A percentile compares a stretch with the other conserved stretches of the same genome.
These are phyloP conservation scores for Apteryx owenii DNA, from an alignment of 2,113 vertebrate species.

Conservation along the genomic window DNA sequence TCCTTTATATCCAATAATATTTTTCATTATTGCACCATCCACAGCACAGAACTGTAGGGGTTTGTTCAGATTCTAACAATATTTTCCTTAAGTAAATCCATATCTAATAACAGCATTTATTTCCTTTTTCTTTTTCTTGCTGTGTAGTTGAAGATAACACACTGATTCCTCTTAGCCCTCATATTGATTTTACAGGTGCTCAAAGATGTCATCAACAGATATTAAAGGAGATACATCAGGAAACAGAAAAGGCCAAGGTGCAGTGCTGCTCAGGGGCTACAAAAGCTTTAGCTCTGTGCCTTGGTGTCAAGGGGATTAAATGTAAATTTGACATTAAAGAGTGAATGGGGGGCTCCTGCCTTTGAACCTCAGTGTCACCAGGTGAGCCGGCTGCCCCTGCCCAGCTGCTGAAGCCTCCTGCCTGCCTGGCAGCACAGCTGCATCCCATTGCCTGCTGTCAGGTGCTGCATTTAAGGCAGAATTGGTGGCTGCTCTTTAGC, in stretches of 20 bases:
- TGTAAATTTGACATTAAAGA: background rate
- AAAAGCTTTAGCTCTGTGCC: background rate
- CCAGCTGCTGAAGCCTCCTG: background rate
- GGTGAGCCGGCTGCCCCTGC: background rate
- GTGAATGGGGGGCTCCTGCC: background rate
- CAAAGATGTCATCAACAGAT: slow-evolving; percentile 39
- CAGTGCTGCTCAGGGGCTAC: background rate
- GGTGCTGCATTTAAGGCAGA: background rate
- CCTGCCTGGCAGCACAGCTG: background rate
- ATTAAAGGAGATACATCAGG: slow-evolving; percentile 60
- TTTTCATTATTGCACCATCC: slow-evolving; percentile 37
- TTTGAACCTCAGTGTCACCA: background rate
- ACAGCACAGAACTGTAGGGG: slow-evolving; percentile 36
- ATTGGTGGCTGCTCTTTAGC: background rate
- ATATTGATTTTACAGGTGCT: slow-evolving; percentile 52
- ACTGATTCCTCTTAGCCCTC: slow-evolving; percentile 43
- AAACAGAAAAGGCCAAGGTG: slow-evolving; percentile 19
- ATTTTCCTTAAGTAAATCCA: slow-evolving; percentile 63
- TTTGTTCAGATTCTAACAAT: slow-evolving; percentile 47
- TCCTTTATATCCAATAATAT: slow-evolving; percentile 49
- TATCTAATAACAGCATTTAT: slow-evolving; percentile 55
- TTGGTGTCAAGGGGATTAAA: background rate
- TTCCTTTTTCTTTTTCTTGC: slow-evolving; percentile 22
- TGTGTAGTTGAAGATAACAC: background rate
- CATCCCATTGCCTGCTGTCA: background rate